phyloP scores from a whole-genome alignment of 2,797 vertebrate genomes.

The Galago senegalensis region DNA sequence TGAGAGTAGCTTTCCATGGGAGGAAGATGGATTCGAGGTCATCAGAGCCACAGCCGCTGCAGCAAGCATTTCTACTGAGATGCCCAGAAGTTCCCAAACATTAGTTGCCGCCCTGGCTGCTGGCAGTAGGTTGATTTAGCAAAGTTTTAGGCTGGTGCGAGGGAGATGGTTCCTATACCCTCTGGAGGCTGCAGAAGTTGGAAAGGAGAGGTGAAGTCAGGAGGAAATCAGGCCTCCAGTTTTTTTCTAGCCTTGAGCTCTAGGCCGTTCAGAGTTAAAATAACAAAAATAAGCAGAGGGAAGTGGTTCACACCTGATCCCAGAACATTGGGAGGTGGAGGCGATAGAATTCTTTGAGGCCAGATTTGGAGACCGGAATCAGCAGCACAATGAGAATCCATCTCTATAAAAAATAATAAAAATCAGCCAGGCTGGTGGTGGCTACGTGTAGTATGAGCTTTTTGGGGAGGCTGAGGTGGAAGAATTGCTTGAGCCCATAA shows the following conservation, averaged over 20 bases:
- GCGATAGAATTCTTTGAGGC: not conserved
- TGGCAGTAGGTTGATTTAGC: not conserved
- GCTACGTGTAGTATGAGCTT: not conserved
- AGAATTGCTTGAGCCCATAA: not conserved
- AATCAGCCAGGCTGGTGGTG: not conserved
- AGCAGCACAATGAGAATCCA: not conserved
- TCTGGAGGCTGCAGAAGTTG: not conserved
- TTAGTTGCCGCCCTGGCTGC: not conserved
- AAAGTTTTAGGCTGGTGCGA: not conserved
- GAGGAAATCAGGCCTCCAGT: not conserved
- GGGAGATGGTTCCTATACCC: not conserved
- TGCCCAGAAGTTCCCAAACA: not conserved
- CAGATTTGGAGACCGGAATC: not conserved
- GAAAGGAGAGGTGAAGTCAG: not conserved
- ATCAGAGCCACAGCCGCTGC: not conserved
- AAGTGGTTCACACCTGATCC: too few species aligned
- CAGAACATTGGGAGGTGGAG: not conserved
- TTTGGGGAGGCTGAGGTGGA: not conserved
- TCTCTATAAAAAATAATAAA: not conserved
- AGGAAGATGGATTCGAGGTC: slow-evolving; percentile 62
- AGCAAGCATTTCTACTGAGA: not conserved
- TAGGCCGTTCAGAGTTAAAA: not conserved
- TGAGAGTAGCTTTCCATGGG: not conserved
- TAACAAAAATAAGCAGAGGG: not conserved
- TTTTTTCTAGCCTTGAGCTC: not conserved